A percentile compares a stretch with the other conserved stretches of the same genome.
Evolutionary conservation across 2,113 vertebrate genomes (phyloP).

Genomic region (Uropsilus gracilis): DNA sequence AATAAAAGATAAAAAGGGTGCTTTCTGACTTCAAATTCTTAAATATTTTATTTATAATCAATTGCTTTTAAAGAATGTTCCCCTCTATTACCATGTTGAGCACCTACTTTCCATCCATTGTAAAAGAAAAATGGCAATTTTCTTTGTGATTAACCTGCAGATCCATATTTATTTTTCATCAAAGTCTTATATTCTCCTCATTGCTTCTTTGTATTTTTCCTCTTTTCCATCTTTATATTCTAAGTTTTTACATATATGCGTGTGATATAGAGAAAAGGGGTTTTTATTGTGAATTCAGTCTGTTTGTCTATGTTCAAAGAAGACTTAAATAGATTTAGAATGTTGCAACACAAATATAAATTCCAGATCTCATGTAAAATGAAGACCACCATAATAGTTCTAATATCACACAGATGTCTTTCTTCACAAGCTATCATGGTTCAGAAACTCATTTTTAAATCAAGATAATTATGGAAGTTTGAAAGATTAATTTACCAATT

Average conservation of each 20-base stretch:
- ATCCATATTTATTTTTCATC: not conserved
- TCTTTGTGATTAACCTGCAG: not conserved
- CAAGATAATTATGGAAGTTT: not conserved
- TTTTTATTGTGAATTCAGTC: not conserved
- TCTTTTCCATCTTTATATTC: not conserved
- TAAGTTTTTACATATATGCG: not conserved
- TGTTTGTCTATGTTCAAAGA: not conserved
- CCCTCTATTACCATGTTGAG: not conserved
- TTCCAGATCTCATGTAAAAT: not conserved
- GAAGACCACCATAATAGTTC: not conserved
- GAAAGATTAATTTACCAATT: not conserved
- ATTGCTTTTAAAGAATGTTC: not conserved
- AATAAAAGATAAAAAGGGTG: not conserved
- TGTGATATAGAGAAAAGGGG: not conserved
- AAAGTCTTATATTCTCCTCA: not conserved
- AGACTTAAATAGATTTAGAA: not conserved
- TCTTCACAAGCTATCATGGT: not conserved
- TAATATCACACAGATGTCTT: not conserved
- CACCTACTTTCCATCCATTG: no score
- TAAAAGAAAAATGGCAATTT: not conserved
- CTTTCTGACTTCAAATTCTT: not conserved
- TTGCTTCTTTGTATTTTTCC: not conserved
- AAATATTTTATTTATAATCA: not conserved
- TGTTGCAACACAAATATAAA: not conserved
- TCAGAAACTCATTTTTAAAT: not conserved